Evolutionary conservation across 2,113 vertebrate genomes (phyloP).

Genomic region (Nycticryphes semicollaris): DNA sequence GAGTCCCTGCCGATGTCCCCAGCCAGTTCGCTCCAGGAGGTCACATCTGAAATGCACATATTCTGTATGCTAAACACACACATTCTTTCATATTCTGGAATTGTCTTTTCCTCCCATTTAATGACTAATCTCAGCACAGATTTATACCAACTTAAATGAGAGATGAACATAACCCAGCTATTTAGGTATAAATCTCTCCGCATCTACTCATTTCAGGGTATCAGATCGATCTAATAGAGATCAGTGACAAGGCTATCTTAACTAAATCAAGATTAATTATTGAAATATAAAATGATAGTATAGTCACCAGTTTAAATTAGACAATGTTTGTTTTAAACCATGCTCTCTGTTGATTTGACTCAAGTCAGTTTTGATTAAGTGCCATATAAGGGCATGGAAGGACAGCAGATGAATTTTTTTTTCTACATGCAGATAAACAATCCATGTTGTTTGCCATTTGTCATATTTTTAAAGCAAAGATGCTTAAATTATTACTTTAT

Average conservation of each 20-base stretch:
- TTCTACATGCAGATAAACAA: neutral
- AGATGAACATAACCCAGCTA: neutral
- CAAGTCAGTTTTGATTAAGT: neutral
- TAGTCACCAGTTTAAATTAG: neutral
- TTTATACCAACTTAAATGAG: neutral
- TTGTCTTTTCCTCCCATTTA: neutral
- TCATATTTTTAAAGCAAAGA: neutral
- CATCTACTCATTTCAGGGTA: neutral
- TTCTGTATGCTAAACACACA: neutral
- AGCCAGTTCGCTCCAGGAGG: neutral
- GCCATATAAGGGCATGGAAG: neutral
- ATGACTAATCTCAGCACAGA: neutral
- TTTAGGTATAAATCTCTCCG: neutral
- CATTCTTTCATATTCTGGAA: neutral
- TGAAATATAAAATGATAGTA: neutral
- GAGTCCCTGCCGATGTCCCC: neutral
- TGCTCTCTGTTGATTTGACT: neutral
- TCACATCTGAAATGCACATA: neutral
- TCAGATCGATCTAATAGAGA: neutral
- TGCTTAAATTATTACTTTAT: neutral
- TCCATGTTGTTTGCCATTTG: neutral
- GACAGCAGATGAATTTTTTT: neutral
- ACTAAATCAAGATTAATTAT: neutral
- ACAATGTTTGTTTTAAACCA: neutral
- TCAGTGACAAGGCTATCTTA: neutral